Base-by-base conservation (phyloP, 2,113 vertebrate genomes). In the Megaceryle maxima region DNA sequence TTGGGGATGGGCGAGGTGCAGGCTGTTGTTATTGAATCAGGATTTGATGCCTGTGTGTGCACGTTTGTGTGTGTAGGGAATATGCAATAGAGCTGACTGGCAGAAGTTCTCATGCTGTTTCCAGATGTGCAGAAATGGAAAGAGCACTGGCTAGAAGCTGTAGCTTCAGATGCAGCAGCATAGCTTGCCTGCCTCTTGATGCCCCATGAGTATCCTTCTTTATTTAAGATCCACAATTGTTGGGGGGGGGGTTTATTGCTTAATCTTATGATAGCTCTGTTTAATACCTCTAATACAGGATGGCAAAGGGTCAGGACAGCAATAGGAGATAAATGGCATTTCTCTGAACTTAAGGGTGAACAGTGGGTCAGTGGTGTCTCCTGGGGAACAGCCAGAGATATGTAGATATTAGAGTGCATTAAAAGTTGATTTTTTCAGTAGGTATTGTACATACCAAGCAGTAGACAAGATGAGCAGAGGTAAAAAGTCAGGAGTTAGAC, bases 1-100 rank as follows among this genome's bases (percentile, higher is more conserved):
- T 48, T 83, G 67, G 46, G 77, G 46, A 33, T 70, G 56, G 21
- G 16, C 78, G 80, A 83, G 51, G n/a, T 59, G 28, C 31, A 78
- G 44, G 21, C 44, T 75, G n/a, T 57, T 96, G 55, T 78, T 82
- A 74, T 56, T 68, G 56, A 63, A 33, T 84, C 31, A 60, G 62
- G 35, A 46, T 67, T 66, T 80, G 44, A 35, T 68, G 37, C 0
- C 0, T 8, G 10, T 1, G 1, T 21, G 3, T 7, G 63, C 0
- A 0, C 0, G 0, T 5, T 37, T 17, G 19, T 31, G 2, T 39
- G 31, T n/a, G 21, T 33, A 55, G 62, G 48, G 37, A 88, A 68
- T 86, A 33, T 48, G 44, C 68, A 74, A 4, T 5, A 83, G 20
- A 70, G 13, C 14, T 77, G 55, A 33, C 56, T 66, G 55, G 29